Evolutionary conservation across 2,797 vertebrate genomes (phyloP).

Genomic region (Gallinago stenura): DNA sequence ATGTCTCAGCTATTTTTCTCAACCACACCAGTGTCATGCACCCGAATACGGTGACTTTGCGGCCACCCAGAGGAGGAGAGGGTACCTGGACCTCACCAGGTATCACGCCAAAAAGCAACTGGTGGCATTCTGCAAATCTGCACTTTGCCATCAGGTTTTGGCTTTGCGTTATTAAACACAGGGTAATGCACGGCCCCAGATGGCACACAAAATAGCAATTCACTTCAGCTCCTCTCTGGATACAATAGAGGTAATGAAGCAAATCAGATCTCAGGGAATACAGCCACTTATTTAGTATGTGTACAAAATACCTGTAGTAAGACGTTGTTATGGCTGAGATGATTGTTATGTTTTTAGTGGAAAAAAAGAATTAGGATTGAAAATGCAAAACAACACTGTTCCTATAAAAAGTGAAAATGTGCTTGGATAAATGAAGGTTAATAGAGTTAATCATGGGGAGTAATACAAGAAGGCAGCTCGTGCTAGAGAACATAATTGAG

Average conservation of each 20-base stretch:
- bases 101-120: background rate
- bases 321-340: background rate
- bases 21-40: background rate
- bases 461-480: background rate
- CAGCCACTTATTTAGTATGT: background rate
- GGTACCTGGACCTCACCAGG: background rate
- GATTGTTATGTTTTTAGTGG: background rate
- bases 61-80: background rate
- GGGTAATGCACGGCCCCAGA: background rate
- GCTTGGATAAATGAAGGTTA: constrained; percentile 30
- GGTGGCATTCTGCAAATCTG: background rate
- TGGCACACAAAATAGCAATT: background rate
- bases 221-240: background rate
- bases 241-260: background rate
- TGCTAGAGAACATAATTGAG: background rate
- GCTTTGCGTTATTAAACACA: background rate
- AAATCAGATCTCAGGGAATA: background rate
- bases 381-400: background rate
- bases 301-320: background rate
- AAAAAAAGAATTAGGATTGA: background rate
- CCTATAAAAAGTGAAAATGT: background rate
- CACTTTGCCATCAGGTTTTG: background rate
- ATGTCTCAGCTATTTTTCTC: background rate
- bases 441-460: constrained; percentile 3
- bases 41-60: background rate